Conservation (phyloP, 2,888 invertebrate genomes). For the Drosophila histrio region DNA sequence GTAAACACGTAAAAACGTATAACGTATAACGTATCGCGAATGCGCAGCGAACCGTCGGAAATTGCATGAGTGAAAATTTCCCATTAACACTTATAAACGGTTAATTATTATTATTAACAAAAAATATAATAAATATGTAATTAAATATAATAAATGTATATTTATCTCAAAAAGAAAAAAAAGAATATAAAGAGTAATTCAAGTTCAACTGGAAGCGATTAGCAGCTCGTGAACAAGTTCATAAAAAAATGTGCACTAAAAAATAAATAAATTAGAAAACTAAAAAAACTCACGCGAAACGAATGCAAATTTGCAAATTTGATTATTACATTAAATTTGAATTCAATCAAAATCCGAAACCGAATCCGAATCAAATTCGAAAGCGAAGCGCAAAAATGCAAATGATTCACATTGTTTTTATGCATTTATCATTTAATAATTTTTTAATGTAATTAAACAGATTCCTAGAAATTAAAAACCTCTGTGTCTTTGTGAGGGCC, state of each 20-base stretch:
- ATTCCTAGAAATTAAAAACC: slow-evolving; percentile 48
- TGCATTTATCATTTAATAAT: slow-evolving; percentile 65
- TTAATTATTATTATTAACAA: neutral
- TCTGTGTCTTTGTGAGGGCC: slow-evolving; percentile 65
- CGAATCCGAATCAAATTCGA: neutral
- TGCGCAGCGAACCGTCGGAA: slow-evolving; percentile 46
- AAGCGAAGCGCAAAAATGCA: slow-evolving; percentile 17
- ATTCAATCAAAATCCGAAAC: slow-evolving; percentile 36
- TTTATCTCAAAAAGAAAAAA: neutral
- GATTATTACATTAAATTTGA: slow-evolving; percentile 35
- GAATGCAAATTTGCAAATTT: slow-evolving; percentile 39
- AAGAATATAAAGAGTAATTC: slow-evolving; percentile 8
- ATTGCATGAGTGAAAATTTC: neutral
- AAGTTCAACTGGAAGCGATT: slow-evolving; percentile 48
- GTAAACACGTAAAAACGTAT: too few relatives aligned
- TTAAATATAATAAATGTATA: slow-evolving; percentile 5
- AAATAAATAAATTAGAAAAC: slow-evolving; percentile 36
- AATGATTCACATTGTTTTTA: slow-evolving; percentile 45
- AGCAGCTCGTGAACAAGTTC: slow-evolving; percentile 47
- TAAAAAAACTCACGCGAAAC: slow-evolving; percentile 59
- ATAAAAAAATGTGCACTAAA: slow-evolving; percentile 33
- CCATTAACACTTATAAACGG: slow-evolving; percentile 43
- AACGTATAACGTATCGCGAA: slow-evolving; percentile 45
- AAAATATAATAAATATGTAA: slow-evolving; percentile 12
- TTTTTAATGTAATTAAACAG: slow-evolving; percentile 62